A percentile compares a stretch with the other conserved stretches of the same genome.
Conservation (phyloP, 2,113 vertebrate species). For the Saguinus midas region DNA sequence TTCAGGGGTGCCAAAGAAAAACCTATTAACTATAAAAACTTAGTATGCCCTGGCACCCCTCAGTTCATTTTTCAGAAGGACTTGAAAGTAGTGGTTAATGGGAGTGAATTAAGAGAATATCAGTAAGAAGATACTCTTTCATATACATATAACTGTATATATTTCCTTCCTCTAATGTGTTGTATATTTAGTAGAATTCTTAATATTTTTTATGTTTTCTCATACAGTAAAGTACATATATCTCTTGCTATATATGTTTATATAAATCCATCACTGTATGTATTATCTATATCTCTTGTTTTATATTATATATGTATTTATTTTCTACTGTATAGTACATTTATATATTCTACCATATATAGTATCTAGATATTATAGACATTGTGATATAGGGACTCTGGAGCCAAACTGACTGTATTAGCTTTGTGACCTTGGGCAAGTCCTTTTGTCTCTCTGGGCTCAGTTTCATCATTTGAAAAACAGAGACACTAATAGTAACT, state of each 20-base stretch:
- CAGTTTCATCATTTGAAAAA: not conserved
- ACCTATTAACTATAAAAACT: not conserved
- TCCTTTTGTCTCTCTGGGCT: not conserved
- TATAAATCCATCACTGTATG: not conserved
- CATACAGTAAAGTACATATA: not conserved
- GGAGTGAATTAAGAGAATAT: not conserved
- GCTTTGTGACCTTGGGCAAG: not conserved
- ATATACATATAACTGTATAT: not conserved
- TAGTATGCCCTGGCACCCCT: not conserved
- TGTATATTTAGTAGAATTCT: not conserved
- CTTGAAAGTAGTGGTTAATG: not conserved
- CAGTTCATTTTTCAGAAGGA: not conserved
- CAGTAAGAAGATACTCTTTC: not conserved
- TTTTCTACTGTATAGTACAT: not conserved
- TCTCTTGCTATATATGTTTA: not conserved
- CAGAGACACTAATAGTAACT: not conserved
- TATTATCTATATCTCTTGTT: not conserved
- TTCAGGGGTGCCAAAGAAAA: not conserved
- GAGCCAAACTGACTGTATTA: not conserved
- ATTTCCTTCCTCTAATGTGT: not conserved
- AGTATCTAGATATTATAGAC: not conserved
- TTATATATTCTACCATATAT: not conserved
- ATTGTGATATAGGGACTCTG: not conserved
- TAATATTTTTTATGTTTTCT: not conserved
- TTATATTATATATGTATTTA: not conserved